These are phyloP conservation scores for Triplophysa bombifrons DNA, from an alignment of 2,797 vertebrate genomes.

Conservation along the genomic window DNA sequence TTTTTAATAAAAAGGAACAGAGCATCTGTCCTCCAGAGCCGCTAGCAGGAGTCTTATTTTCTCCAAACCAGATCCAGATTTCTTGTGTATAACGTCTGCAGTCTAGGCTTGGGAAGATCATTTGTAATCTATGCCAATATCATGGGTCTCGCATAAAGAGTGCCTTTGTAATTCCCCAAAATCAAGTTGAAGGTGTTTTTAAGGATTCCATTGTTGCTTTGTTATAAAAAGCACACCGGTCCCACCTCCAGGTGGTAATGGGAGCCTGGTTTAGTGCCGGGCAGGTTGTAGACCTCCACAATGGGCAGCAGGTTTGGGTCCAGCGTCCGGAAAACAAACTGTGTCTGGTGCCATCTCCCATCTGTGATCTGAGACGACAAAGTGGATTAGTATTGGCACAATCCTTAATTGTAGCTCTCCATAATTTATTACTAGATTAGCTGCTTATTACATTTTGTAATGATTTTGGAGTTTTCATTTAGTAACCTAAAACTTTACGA, in stretches of 20 bases:
- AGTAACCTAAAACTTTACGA: no score
- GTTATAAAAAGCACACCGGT: slow-evolving; percentile 90
- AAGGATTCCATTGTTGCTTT: not conserved
- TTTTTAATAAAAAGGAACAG: slow-evolving; percentile 23
- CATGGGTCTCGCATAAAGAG: not conserved
- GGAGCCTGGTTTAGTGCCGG: slow-evolving; percentile 76
- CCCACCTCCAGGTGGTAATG: slow-evolving; percentile 91
- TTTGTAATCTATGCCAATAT: not conserved
- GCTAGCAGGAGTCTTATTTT: slow-evolving; percentile 43
- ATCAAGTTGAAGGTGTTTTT: slow-evolving; percentile 16
- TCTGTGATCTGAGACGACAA: slow-evolving; percentile 83
- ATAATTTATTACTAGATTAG: no score
- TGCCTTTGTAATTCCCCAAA: slow-evolving; percentile 1
- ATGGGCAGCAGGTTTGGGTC: slow-evolving; percentile 92
- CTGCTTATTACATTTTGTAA: no score
- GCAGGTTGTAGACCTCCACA: slow-evolving; percentile 83
- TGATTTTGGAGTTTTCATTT: no score
- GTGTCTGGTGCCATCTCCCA: slow-evolving; percentile 89
- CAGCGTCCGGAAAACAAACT: slow-evolving; percentile 89
- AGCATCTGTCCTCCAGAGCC: slow-evolving; percentile 33
- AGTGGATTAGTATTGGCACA: not conserved
- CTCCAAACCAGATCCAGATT: slow-evolving; percentile 41
- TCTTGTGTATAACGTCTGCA: slow-evolving; percentile 21
- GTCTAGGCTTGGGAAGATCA: slow-evolving; percentile 19
- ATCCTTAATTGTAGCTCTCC: not conserved